phyloP scores from a whole-genome alignment of 2,888 invertebrate species.

The Idaea straminata region DNA sequence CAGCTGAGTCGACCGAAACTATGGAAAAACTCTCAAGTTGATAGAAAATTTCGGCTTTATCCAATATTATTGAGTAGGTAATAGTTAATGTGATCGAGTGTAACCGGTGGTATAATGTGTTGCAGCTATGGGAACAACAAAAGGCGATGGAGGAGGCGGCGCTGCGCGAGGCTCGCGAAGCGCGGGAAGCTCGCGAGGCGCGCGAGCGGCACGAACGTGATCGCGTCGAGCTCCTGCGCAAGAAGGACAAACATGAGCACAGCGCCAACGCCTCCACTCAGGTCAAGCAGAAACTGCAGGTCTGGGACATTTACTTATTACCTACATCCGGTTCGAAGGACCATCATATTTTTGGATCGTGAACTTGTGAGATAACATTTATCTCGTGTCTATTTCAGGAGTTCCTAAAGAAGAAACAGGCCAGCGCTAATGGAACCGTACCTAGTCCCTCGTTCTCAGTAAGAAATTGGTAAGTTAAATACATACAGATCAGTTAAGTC shows the following conservation, averaged over 20 bases:
- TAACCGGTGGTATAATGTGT: too few relatives aligned
- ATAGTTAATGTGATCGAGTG: too few relatives aligned
- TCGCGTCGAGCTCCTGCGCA: constrained; percentile 90
- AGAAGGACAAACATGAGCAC: constrained; percentile 96
- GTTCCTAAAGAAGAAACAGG: constrained; percentile 90
- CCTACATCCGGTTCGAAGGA: constrained; percentile 5
- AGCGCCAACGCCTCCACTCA: constrained; percentile 97
- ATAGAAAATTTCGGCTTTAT: too few relatives aligned
- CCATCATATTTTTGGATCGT: neutral
- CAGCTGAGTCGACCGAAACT: too few relatives aligned
- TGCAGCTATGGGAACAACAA: constrained; percentile 94
- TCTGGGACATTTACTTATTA: constrained; percentile 36
- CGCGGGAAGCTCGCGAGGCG: constrained; percentile 86
- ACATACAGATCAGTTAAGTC: neutral
- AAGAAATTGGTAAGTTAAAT: constrained; percentile 84
- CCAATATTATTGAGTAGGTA: too few relatives aligned
- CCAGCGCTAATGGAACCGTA: constrained; percentile 85
- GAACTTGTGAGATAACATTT: constrained; percentile 3
- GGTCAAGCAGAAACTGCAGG: constrained; percentile 97
- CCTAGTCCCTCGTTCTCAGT: constrained; percentile 82
- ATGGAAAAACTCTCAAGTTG: too few relatives aligned
- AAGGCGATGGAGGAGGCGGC: constrained; percentile 90
- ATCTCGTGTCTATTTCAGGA: constrained; percentile 74
- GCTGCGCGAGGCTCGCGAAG: constrained; percentile 89
- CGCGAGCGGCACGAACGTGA: constrained; percentile 88